phyloP scores from a whole-genome alignment of 2,888 invertebrate genomes.

The Imbricaverruca yamaguchii region DNA sequence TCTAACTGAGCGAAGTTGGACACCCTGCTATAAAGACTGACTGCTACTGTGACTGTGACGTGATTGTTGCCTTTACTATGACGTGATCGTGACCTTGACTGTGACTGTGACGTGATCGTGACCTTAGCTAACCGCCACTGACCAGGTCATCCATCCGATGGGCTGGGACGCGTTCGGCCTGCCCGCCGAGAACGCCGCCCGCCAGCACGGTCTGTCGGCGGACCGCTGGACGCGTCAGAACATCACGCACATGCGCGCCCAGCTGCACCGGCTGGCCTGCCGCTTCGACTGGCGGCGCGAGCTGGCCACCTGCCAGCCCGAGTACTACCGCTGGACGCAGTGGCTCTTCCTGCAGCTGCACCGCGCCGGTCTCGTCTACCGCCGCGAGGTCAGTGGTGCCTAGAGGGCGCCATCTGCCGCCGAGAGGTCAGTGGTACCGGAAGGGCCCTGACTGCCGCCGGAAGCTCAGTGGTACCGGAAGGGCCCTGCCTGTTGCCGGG shows the following conservation, averaged over 20 bases:
- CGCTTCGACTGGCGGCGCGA: conserved; percentile 92
- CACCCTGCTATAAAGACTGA: too few relatives aligned
- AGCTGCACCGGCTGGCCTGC: conserved; percentile 57
- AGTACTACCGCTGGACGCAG: conserved; percentile 93
- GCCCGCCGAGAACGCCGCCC: conserved; percentile 98
- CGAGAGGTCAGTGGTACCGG: too few relatives aligned
- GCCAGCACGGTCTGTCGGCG: conserved; percentile 70
- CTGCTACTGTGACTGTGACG: too few relatives aligned
- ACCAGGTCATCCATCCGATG: conserved; percentile 79
- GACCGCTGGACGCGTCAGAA: conserved; percentile 80
- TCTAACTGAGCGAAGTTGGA: too few relatives aligned
- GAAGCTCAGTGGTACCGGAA: too few relatives aligned
- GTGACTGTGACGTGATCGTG: too few relatives aligned
- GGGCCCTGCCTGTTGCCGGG: too few relatives aligned
- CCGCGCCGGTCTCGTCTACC: conserved; percentile 76
- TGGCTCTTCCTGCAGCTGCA: conserved; percentile 81
- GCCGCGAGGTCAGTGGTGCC: conserved; percentile 63
- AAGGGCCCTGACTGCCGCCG: too few relatives aligned
- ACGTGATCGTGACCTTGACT: too few relatives aligned
- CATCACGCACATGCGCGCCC: conserved; percentile 72
- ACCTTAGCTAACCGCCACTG: background rate
- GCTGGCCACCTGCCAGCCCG: conserved; percentile 74
- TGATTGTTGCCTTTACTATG: too few relatives aligned
- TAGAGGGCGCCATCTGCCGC: too few relatives aligned
- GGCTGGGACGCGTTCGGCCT: conserved; percentile 99